Base-by-base conservation (phyloP, 37 sponge, comb jelly and placozoan species). In the Halichondria panicea region DNA sequence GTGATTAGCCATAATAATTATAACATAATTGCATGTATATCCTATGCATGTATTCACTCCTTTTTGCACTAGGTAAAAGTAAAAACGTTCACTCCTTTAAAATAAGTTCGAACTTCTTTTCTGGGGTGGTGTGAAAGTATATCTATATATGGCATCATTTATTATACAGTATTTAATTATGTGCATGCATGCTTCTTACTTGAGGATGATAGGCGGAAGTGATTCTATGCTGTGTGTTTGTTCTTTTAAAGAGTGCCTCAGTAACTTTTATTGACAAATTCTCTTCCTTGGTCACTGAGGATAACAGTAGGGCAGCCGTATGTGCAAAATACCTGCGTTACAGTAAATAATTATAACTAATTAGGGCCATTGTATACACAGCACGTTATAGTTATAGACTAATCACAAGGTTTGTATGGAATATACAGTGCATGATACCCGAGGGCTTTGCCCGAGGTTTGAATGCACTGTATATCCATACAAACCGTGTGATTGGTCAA, bases 151-250 rank as follows among this genome's bases (percentile, higher is more conserved):
- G 25, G 27, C 27, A n/a, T n/a, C n/a, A n/a, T n/a, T n/a, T n/a
- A n/a, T 21, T 58, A 7, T n/a, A 58, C 12, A 24, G 12, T 58
- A 24, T 58, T 7, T 21, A 58, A n/a, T 8, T 21, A 58, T 58
- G 12, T 25, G 12, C 38, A n/a, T n/a, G n/a, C 28, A 66, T 54
- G 30, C n/a, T n/a, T n/a, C n/a, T n/a, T 64, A 81, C 82, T 67
- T 81, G 82, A 38, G 73, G 58, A 62, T 81, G 74, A 54, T 72
- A 73, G 19, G 74, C 55, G 39, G 45, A 38, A 52, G 81, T 70
- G 32, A 71, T 80, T 1, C 64, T 45, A 22, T 77, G 77, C 48
- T 80, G 35, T 28, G 55, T 70, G 4, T 68, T 46, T 33, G 70
- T 80, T 25, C 36, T 70, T 61, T 43, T 38, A 22, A 43, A 81